Conservation (phyloP, 2,888 invertebrate species). For the Lamellibrachia satsuma region DNA sequence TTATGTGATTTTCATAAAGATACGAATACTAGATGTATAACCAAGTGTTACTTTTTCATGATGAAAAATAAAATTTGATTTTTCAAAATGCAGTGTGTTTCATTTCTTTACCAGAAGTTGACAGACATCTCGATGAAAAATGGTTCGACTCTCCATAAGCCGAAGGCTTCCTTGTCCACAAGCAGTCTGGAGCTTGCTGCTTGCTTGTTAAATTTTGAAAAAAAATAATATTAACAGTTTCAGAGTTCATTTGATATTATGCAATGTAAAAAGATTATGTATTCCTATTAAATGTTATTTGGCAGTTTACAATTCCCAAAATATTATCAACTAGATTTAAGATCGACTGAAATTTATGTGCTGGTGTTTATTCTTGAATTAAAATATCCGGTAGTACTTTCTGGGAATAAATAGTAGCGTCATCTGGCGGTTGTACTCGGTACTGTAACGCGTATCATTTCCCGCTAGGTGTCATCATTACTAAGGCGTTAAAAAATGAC, state of each 20-base stretch:
- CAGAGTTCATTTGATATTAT: background rate
- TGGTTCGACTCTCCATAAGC: background rate
- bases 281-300: no score
- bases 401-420: no score
- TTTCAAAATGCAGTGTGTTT: background rate
- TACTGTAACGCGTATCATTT: no score
- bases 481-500: no score
- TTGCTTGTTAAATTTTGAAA: background rate
- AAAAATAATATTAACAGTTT: background rate
- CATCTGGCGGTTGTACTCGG: no score
- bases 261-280: no score
- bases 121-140: background rate
- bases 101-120: background rate
- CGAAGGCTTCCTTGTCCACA: background rate
- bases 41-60: conserved; percentile 5
- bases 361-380: no score
- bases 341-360: no score
- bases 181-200: background rate
- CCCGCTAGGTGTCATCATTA: no score
- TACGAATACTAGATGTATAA: conserved; percentile 12
- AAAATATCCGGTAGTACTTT: no score
- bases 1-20: conserved; percentile 8
- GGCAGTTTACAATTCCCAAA: no score
- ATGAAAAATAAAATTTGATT: background rate
- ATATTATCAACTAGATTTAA: no score